Evolutionary conservation across 2,113 vertebrate genomes (phyloP).

Genomic region (Erythrolamprus reginae): DNA sequence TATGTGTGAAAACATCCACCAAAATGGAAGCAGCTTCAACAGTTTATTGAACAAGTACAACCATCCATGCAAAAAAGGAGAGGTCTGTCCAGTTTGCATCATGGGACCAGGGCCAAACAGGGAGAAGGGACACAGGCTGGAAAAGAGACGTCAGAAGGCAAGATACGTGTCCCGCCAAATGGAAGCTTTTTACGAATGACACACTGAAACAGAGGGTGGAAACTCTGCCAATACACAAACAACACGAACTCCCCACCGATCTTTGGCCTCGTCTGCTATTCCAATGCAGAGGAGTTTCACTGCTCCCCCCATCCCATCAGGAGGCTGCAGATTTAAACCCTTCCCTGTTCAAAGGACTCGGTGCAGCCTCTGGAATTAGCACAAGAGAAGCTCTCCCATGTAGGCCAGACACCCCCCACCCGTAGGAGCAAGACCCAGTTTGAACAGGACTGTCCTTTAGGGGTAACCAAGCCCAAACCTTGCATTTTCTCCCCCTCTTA

Average conservation of each 20-base stretch:
- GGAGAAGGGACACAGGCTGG: neutral
- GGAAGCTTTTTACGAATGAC: neutral
- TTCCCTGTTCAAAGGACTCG: neutral
- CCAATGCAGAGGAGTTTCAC: neutral
- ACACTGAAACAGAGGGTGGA: neutral
- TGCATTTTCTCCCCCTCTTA: neutral
- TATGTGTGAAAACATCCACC: neutral
- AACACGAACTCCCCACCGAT: neutral
- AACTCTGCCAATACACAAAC: neutral
- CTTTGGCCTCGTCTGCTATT: neutral
- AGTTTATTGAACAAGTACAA: slow-evolving; percentile 6
- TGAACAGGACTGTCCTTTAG: neutral
- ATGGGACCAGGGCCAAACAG: neutral
- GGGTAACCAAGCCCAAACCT: neutral
- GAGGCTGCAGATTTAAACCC: too few species aligned
- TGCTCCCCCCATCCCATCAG: too few species aligned
- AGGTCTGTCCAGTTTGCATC: neutral
- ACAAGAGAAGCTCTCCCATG: neutral
- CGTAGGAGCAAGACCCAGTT: neutral
- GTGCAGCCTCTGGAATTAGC: neutral
- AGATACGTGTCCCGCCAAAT: neutral
- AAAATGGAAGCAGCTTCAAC: neutral
- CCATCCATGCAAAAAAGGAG: neutral
- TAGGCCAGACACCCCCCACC: neutral
- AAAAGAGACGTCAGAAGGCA: too few species aligned